phyloP scores from a whole-genome alignment of 37 sponge, comb jelly and placozoan species.

The Hexactinellida sp. region DNA sequence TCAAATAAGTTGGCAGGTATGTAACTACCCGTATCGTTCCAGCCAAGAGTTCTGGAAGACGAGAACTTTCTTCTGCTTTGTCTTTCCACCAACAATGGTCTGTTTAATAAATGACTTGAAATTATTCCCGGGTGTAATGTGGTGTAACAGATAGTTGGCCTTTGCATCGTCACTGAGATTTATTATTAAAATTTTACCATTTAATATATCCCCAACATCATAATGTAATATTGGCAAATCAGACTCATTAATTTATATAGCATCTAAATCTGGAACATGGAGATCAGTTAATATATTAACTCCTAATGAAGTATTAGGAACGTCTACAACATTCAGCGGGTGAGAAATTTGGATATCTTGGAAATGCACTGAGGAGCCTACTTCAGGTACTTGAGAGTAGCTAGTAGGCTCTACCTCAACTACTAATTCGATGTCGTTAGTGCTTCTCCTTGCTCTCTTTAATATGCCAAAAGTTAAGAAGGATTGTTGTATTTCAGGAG shows the following conservation, averaged over 20 bases:
- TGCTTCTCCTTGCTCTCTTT: conserved; percentile 11
- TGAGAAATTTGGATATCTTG: conserved; percentile 4
- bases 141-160: conserved; percentile 1
- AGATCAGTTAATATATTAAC: conserved; percentile 11
- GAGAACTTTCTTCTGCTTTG: conserved; percentile 11
- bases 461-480: not conserved
- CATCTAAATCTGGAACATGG: conserved; percentile 13
- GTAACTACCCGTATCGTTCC: conserved; percentile 10
- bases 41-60: conserved; percentile 1
- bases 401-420: not conserved
- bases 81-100: not conserved
- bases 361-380: not conserved
- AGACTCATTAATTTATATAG: not conserved
- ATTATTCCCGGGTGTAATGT: not conserved
- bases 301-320: not conserved
- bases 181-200: not conserved
- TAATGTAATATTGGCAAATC: not conserved
- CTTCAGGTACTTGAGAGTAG: conserved; percentile 5
- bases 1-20: too few species aligned
- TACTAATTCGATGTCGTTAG: not conserved
- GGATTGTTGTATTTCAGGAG: conserved; percentile 11
- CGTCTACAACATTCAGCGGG: not conserved
- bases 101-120: not conserved
- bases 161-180: conserved; percentile 11
- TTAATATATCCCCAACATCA: conserved; percentile 7